Base-by-base conservation (phyloP, 2,113 vertebrate species). In the Hemiscyllium ocellatum region DNA sequence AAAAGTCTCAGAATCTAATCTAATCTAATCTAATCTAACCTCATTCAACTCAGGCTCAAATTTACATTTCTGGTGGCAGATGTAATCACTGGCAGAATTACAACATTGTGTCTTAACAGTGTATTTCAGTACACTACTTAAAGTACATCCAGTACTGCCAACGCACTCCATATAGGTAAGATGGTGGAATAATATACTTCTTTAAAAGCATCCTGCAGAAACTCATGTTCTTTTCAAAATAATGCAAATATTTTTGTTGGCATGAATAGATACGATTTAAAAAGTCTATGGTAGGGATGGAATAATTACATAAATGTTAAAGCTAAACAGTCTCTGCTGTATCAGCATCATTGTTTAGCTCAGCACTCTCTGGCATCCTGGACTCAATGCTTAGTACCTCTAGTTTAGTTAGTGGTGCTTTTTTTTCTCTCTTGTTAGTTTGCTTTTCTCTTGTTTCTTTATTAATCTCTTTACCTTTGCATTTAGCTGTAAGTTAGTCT, bases 1-100 rank as follows among this genome's bases (percentile, higher is more conserved):
- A 97, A 69, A 42, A 95, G 94, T 95, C 94, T 95, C 69, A 76
- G 68, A 95, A n/a, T n/a, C n/a, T n/a, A n/a, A n/a, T n/a, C n/a
- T n/a, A n/a, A n/a, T n/a, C n/a, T n/a, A n/a, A n/a, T n/a, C n/a
- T n/a, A n/a, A n/a, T n/a, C n/a, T n/a, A n/a, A 47, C 37, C 72
- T 95, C 33, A 72, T 95, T 95, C 47, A 95, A 95, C 94, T 95
- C 94, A 95, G 94, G 69, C 69, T 95, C 94, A 95, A 20, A 95
- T 95, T 69, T 72, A 72, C 72, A 95, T 37, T 95, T 95, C 52
- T 95, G 69, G 66, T 52, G 94, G 42, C 42, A 94, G 37, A 42
- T 95, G 42, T 15, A 95, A 76, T 50, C 94, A 70, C 94, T 76
- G 94, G 69, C 94, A 72, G 47, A 95, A 95, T 20, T 12, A 69